A percentile compares a stretch with the other conserved stretches of the same genome.
Evolutionary conservation across 2,113 vertebrate genomes (phyloP).

Genomic region (Electrona antarctica): DNA sequence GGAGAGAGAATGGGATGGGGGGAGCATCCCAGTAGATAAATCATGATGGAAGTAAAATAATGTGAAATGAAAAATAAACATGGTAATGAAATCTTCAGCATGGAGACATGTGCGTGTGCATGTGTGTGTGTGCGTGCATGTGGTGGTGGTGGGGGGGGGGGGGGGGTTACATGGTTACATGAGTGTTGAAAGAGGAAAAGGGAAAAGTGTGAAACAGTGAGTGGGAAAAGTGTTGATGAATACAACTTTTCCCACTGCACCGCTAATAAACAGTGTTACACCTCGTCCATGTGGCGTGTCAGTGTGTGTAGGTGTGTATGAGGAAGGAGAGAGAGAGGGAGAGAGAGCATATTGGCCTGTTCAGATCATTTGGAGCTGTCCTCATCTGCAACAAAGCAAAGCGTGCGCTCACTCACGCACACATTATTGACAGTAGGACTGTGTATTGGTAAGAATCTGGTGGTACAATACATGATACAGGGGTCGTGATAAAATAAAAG

Average conservation of each 20-base stretch:
- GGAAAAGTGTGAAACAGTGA: background rate
- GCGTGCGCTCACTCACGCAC: background rate
- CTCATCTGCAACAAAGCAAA: slow-evolving; percentile 12
- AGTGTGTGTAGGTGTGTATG: background rate
- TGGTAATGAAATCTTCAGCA: background rate
- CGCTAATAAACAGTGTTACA: slow-evolving; percentile 35
- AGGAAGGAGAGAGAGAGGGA: background rate
- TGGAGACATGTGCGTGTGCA: too few species aligned
- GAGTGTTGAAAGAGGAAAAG: background rate
- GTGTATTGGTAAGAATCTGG: too few species aligned
- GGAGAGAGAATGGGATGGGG: background rate
- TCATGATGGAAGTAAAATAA: background rate
- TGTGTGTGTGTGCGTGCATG: too few species aligned
- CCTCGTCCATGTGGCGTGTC: slow-evolving; percentile 5
- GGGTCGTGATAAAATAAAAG: too few species aligned
- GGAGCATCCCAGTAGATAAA: background rate
- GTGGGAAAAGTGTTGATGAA: slow-evolving; percentile 35
- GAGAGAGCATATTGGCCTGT: background rate
- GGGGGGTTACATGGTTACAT: background rate
- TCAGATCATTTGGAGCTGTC: slow-evolving; percentile 10
- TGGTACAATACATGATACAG: too few species aligned
- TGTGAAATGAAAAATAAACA: background rate
- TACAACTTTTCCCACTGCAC: background rate
- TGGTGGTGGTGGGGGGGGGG: background rate
- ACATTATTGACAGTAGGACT: too few species aligned